Base-by-base conservation (phyloP, 2,113 vertebrate genomes). In the Coptodon rendalli region DNA sequence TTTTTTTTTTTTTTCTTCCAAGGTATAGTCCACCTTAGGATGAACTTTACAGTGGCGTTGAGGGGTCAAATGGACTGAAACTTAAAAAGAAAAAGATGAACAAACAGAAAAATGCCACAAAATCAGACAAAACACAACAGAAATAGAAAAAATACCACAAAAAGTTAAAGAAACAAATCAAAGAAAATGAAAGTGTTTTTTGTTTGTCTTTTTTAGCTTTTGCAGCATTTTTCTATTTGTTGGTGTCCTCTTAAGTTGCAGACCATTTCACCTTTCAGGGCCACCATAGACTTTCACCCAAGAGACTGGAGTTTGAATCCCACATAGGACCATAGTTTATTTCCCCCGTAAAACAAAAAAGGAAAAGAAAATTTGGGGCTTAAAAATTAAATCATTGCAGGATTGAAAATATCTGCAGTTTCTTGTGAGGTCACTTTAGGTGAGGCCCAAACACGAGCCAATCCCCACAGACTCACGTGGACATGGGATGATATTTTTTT, bases 261-360 rank as follows among this genome's bases (percentile, higher is more conserved):
- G 59, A 66, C 17, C 31, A n/a, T 36, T 36, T 36, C 31, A 66
- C 9, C 31, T n/a, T 2, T 36, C 9, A 66, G 61, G 61, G 4
- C 17, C 31, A 63, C 17, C 17, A 63, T n/a, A 63, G 9, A 63
- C n/a, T 71, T 71, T 43, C 19, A 71, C 36, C 5, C n/a, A 14
- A 13, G 61, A 3, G 61, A 8, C 19, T 66, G 61, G 10, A 38
- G 19, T 38, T 68, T 40, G 38, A 4, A 3, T 71, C 36, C 11
- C n/a, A 63, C 59, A 61, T 19, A 34, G 2, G 16, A 34, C 29
- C 29, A 61, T 61, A 34, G 29, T 34, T 61, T 31, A 7, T 13
- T 0, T 3, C 3, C 3, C 31, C 31, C 1, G 2, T 16, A 12
- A 14, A 22, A 4, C 1, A 16, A 43, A 43, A 43, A 48, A 24